Evolutionary conservation across 2,888 invertebrate genomes (phyloP), one percentile per base, ranked within the genome.

Genomic region (Zonitis immaculata): DNA sequence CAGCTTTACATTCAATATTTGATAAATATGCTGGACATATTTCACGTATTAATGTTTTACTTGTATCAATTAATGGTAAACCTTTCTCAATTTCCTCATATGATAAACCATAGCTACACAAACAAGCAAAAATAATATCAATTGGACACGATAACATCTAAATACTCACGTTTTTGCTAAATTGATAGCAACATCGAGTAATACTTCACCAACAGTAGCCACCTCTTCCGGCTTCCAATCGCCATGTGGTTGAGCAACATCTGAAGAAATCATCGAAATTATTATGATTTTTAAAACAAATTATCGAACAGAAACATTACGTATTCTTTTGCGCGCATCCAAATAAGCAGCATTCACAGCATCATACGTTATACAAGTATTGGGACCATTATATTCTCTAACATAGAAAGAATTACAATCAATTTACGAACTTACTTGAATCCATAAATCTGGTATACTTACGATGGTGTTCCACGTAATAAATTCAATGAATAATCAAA

Each of bases 11-110:
- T 74, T 92, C 89, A 20, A 93, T 91, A 66, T 91, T 89, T 0
- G 90, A 86, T 68, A 94, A 83, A 71, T 87, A 91, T 0, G 92
- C 89, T 0, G 94, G 94, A 66, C 94, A 94, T 3, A 91, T 84
- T 69, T 92, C 91, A 9, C 89, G 82, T 64, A 94, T 88, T 30
- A 90, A 78, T 0, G 94, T 93, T 69, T 90, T 89, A 1, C 91
- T 89, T 0, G 93, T 93, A 72, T 94, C 94, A 68, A 94, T 89
- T 58, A 89, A 79, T 0, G 93, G 94, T 18, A 94, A 76, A 43
- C 88, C 90, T 70, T 91, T 90, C 74, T 93, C 91, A 50, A 94
- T 87, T 71, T 93, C 92, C 71, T 93, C 90, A 67, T 87, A 87
- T 0, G 86, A 86, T 28, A 94, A 76, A 6, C 91, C 89, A 70